Evolutionary conservation across 2,888 invertebrate species (phyloP), one percentile per base, ranked within the genome.

Genomic region (Torymus aiolomorphi): DNA sequence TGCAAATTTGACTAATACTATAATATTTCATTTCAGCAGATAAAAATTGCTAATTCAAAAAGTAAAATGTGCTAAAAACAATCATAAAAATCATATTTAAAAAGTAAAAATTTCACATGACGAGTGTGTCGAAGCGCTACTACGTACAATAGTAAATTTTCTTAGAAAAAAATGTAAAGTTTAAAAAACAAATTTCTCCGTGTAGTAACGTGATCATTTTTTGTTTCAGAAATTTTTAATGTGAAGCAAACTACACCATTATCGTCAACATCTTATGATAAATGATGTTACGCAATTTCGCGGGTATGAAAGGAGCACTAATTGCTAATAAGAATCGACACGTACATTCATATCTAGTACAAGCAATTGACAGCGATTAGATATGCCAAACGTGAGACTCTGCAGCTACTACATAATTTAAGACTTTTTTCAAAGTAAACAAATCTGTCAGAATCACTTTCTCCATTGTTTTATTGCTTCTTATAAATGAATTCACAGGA

Each of bases 301-400:
- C 20, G 0, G 59, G 13, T 2, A n/a, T 31, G 42, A 42, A 42
- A 42, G n/a, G 3, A 24, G 20, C 13, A 54, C 13, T 51, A 20
- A 52, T 51, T 66, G n/a, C 63, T 20, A 42, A 42, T 63, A 51
- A 51, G 51, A 62, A 78, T 78, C 57, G 66, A 72, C 78, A 78
- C 72, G 78, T 78, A 66, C 72, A 20, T 18, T 66, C n/a, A 54
- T 72, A 78, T 78, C 70, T 59, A 16, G 10, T 54, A 61, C 51
- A 14, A 10, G 16, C 56, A 24, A 76, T 72, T 72, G 24, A 24
- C 4, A 69, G 16, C 42, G 78, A 78, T 78, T 78, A 74, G 74
- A 67, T 78, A 69, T 13, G 13, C 18, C 24, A 59, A n/a, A 73
- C 73, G 73, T 73, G 78, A 66, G 73, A 67, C 4, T 51, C 12